Evolutionary conservation across 2,888 invertebrate species (phyloP).

Genomic region (Nyleta sp.): DNA sequence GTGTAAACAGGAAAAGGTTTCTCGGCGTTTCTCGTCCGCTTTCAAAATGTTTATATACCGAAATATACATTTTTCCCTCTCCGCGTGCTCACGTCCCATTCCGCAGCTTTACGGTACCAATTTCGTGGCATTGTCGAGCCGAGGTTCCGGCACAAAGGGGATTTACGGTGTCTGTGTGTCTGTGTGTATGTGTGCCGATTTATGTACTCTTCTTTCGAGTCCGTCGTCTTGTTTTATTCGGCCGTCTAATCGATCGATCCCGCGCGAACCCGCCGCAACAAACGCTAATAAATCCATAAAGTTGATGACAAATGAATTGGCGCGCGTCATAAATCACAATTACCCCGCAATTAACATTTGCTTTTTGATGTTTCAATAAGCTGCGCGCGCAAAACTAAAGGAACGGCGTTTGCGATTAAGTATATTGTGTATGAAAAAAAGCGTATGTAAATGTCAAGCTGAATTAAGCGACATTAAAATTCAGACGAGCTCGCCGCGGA

Average conservation of each 20-base stretch:
- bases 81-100: constrained; percentile 6
- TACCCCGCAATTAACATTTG: constrained; percentile 42
- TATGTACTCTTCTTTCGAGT: too few relatives aligned
- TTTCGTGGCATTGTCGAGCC: constrained; percentile 13
- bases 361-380: constrained; percentile 53
- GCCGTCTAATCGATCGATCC: constrained; percentile 26
- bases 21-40: neutral
- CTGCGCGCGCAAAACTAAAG: constrained; percentile 3
- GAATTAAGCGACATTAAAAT: constrained; percentile 57
- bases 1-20: constrained; percentile 34
- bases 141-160: too few relatives aligned
- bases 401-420: constrained; percentile 33
- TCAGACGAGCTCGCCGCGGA: constrained; percentile 48
- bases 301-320: constrained; percentile 27
- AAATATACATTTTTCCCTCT: constrained; percentile 25
- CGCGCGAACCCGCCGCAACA: too few relatives aligned
- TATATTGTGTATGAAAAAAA: constrained; percentile 43
- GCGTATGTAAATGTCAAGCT: constrained; percentile 55
- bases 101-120: constrained; percentile 27
- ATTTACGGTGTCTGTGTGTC: too few relatives aligned
- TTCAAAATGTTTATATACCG: constrained; percentile 29
- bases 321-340: constrained; percentile 37
- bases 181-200: too few relatives aligned
- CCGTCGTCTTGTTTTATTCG: too few relatives aligned
- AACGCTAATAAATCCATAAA: constrained; percentile 37